Conservation (phyloP, 2,797 vertebrate genomes). For the Coluber constrictor region DNA sequence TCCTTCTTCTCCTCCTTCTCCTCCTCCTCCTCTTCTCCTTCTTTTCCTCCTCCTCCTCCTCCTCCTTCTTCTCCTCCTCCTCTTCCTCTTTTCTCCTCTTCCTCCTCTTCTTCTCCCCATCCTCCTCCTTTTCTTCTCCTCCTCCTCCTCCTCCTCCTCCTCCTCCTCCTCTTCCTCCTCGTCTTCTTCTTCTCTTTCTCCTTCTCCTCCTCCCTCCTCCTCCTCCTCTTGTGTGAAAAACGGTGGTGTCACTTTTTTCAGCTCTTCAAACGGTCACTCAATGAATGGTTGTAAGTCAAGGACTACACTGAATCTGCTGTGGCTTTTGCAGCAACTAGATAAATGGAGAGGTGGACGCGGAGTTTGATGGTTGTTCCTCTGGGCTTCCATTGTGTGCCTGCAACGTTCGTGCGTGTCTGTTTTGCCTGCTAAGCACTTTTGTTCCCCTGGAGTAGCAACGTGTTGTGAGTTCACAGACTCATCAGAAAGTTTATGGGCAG, state of each 20-base stretch:
- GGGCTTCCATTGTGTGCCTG: background rate
- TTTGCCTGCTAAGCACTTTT: conserved; percentile 41
- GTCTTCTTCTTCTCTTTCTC: too few relatives aligned
- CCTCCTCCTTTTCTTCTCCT: too few relatives aligned
- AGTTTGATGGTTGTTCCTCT: background rate
- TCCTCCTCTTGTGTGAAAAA: too few relatives aligned
- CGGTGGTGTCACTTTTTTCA: background rate
- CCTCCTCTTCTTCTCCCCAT: too few relatives aligned
- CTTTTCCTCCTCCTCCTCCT: background rate
- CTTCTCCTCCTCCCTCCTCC: too few relatives aligned
- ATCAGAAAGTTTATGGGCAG: conserved; percentile 27
- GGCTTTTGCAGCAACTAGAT: background rate
- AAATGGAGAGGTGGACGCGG: background rate
- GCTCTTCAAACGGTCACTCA: accelerated
- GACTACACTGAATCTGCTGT: background rate
- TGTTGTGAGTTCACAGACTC: conserved; percentile 6
- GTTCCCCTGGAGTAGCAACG: conserved; percentile 30
- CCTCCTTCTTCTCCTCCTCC: too few relatives aligned
- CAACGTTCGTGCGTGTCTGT: background rate
- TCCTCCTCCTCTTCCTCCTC: too few relatives aligned
- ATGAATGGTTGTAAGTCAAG: background rate
- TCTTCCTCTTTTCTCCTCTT: too few relatives aligned
- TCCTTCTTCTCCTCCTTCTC: too few relatives aligned
- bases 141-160: too few relatives aligned
- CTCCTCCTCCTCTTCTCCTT: accelerated